Evolutionary conservation across 2,888 invertebrate species (phyloP).

Genomic region (Achlya flavicornis): DNA sequence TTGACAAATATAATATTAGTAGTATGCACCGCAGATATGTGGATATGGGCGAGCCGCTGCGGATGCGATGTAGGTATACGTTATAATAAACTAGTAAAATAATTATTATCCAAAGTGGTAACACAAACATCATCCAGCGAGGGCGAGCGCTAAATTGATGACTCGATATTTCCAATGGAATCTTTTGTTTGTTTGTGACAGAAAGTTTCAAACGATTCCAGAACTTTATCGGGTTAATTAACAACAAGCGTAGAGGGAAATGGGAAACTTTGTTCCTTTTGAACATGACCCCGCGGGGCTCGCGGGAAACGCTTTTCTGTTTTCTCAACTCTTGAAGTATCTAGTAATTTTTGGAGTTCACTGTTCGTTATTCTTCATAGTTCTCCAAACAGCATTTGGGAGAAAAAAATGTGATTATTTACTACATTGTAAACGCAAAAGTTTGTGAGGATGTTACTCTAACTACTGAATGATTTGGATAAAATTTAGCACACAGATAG

Average conservation of each 20-base stretch:
- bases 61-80: not conserved
- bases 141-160: not conserved
- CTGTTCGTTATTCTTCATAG: not conserved
- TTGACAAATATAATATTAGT: too few relatives aligned
- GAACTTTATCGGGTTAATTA: slow-evolving; percentile 1
- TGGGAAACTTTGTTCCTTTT: not conserved
- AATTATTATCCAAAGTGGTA: too few relatives aligned
- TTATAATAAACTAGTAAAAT: not conserved
- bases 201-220: not conserved
- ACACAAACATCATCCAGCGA: not conserved
- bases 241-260: not conserved
- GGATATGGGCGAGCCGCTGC: too few relatives aligned
- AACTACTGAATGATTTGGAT: not conserved
- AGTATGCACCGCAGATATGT: too few relatives aligned
- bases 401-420: not conserved
- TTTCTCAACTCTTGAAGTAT: not conserved
- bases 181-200: slow-evolving; percentile 1
- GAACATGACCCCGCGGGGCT: not conserved
- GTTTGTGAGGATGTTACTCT: too few relatives aligned
- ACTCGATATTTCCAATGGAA: not conserved
- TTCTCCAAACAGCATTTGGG: not conserved
- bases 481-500: too few relatives aligned
- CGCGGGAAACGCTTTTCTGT: not conserved
- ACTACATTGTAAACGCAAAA: too few relatives aligned
- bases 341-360: not conserved